Conservation (phyloP, 2,113 vertebrate genomes). For the Channa maculata region DNA sequence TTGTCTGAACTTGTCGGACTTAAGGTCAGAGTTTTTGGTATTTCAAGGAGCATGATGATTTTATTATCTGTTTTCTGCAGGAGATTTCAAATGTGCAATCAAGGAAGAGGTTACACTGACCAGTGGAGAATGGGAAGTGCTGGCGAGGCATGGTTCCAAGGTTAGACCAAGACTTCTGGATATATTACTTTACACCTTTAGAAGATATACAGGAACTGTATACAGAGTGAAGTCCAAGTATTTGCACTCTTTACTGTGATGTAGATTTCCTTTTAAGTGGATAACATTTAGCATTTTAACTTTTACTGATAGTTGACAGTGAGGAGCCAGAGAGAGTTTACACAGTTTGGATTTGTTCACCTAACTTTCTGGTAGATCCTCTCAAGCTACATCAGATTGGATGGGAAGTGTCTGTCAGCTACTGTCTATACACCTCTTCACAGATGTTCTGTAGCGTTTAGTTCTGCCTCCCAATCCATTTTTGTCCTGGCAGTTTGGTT, state of each 20-base stretch:
- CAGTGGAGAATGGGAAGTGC: constrained; percentile 94
- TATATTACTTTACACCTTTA: not conserved
- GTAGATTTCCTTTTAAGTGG: no score
- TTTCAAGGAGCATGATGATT: constrained; percentile 5
- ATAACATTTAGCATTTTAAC: no score
- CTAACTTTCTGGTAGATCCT: no score
- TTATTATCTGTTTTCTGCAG: constrained; percentile 70
- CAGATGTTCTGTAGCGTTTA: no score
- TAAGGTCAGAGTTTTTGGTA: constrained; percentile 6
- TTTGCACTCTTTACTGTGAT: not conserved
- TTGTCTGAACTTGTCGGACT: not conserved
- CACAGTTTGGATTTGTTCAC: no score
- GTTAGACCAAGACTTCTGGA: constrained; percentile 67
- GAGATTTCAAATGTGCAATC: constrained; percentile 92
- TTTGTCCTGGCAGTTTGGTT: no score
- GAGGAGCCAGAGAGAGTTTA: no score
- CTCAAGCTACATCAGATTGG: no score
- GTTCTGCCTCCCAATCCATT: no score
- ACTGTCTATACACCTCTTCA: no score
- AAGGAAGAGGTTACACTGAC: constrained; percentile 93
- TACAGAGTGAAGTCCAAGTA: not conserved
- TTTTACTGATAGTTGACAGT: no score
- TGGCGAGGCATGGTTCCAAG: constrained; percentile 95
- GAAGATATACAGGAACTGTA: not conserved
- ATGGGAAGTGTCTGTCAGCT: no score